Conservation (phyloP, 2,797 vertebrate genomes). For the Sebastes ruberrimus region DNA sequence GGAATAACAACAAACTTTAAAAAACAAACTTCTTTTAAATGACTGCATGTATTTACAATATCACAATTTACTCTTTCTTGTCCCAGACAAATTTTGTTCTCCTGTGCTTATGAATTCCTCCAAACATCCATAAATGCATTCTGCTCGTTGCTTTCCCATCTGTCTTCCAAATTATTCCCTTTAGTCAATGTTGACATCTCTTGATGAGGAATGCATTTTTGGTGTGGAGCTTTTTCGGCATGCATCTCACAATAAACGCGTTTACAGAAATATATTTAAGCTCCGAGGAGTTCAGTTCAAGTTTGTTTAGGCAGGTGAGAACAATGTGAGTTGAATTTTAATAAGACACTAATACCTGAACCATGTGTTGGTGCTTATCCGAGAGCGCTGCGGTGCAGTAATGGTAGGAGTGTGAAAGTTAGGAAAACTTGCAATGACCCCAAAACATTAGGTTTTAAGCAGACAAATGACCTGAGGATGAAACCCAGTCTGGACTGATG, state of each 20-base stretch:
- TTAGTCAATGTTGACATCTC: constrained; percentile 6
- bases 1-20: background rate
- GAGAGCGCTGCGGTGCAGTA: background rate
- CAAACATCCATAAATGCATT: background rate
- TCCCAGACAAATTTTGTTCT: background rate
- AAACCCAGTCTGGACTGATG: background rate
- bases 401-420: background rate
- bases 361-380: background rate
- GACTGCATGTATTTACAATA: background rate
- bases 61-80: background rate
- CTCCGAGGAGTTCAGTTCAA: background rate
- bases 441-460: background rate
- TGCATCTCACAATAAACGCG: background rate
- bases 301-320: background rate
- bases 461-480: background rate
- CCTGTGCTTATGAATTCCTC: background rate
- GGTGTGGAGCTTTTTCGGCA: background rate
- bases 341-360: background rate
- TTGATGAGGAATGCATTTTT: background rate
- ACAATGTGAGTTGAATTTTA: background rate
- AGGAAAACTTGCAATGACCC: background rate
- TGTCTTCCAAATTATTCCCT: constrained; percentile 9
- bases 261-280: background rate
- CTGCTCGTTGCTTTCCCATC: constrained; percentile 3
- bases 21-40: background rate